Evolutionary conservation across 2,113 vertebrate species (phyloP).

Genomic region (Mustelus asterias): DNA sequence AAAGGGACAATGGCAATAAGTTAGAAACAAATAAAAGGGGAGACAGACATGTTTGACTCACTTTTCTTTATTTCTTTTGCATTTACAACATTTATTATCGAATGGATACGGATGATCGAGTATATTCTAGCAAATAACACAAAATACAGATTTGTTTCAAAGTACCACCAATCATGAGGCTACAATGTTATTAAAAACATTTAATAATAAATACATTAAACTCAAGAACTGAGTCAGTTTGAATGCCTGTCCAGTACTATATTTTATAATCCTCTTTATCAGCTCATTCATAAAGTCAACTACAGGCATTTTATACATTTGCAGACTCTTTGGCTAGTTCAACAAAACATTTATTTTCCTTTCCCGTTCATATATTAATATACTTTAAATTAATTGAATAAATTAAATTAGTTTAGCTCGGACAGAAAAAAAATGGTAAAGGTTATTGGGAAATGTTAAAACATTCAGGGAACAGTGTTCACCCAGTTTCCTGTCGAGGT

Average conservation of each 20-base stretch:
- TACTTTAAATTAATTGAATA: slow-evolving; percentile 46
- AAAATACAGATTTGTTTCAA: slow-evolving; percentile 50
- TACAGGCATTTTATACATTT: neutral
- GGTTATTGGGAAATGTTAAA: neutral
- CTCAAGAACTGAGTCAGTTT: slow-evolving; percentile 20
- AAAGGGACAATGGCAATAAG: neutral
- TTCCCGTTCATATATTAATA: slow-evolving; percentile 10
- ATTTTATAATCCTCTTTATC: neutral
- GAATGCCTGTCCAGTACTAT: too few relatives aligned
- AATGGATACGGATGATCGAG: neutral
- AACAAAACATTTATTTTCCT: neutral
- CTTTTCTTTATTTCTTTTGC: slow-evolving; percentile 13
- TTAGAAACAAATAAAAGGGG: neutral
- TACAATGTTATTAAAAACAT: neutral
- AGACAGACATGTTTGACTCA: neutral
- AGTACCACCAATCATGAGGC: neutral
- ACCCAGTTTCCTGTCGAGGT: neutral
- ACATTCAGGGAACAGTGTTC: neutral
- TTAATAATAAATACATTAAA: slow-evolving; percentile 28
- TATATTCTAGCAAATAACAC: slow-evolving; percentile 39
- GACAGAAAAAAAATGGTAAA: slow-evolving; percentile 48
- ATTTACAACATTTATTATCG: slow-evolving; percentile 14
- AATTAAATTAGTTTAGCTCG: slow-evolving; percentile 68
- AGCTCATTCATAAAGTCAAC: neutral
- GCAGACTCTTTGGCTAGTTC: slow-evolving; percentile 22